Evolutionary conservation across 2,797 vertebrate genomes (phyloP), one percentile per base, ranked within the genome.

Genomic region (Euphonia xanthogaster): DNA sequence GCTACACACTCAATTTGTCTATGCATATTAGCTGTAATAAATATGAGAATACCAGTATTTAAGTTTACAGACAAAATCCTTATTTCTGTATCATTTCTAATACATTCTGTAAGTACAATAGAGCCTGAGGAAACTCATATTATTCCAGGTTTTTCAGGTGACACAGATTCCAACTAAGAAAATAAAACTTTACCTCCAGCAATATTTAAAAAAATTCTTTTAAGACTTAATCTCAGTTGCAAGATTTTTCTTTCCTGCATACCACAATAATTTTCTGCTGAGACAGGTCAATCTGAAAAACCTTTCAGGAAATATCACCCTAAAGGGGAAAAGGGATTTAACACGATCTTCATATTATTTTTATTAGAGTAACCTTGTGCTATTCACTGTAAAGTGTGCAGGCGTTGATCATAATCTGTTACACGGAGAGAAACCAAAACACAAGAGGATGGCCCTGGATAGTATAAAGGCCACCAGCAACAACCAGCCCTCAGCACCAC

Each of bases 141-240:
- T 80, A 20, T 55, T 74, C 35, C 44, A 83, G 39, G 42, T 86
- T 86, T 80, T 47, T 75, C 3, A 24, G 53, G 6, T 78, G 79
- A 96, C 51, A 93, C 13, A 78, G 42, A 84, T 88, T 75, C 58
- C 58, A 74, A n/a, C 6, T 75, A 31, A 40, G 47, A 90, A 35
- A 91, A 77, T 23, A 40, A 54, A 88, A 88, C 17, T 87, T 73
- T 14, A 91, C 81, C 82, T 94, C 62, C 47, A 94, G 76, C 82
- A 91, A 88, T 42, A 80, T 33, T 65, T 90, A 19, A 58, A 37
- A 37, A 27, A 58, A 58, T 13, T 81, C 2, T 60, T 81, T 73
- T 35, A 88, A 77, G 33, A 51, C 31, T 82, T 65, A 65, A 19
- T 58, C 65, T 75, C 82, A 50, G 25, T 1, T 2, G 8, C 45